Base-by-base conservation (phyloP, 1,140 invertebrate species). In the Calosoma granatense region DNA sequence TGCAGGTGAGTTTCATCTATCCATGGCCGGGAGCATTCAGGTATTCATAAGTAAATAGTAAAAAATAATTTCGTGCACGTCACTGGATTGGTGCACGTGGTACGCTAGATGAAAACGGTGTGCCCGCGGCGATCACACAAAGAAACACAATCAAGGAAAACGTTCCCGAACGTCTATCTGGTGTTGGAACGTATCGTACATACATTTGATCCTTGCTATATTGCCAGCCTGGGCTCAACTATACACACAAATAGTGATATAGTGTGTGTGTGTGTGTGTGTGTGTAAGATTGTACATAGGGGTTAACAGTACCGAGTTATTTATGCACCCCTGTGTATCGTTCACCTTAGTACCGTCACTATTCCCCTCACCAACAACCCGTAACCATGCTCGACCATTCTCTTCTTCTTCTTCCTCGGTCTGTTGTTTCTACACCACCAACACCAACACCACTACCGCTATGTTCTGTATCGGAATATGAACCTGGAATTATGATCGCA, bases 301-400 rank as follows among this genome's bases (percentile, higher is more conserved):
- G 26, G 26, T n/a, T 9, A 47, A 17, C 41, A 17, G 26, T 30
- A 17, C 15, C 3, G 17, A 47, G 41, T 47, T 47, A 47, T 47
- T 47, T 47, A 47, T 47, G 41, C 41, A 47, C 41, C 41, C 41
- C 15, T 47, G 41, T 47, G 41, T 47, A 47, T 47, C 41, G 17
- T 47, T 47, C 15, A 47, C 41, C 41, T 47, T 47, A 47, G 17
- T 17, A 17, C 41, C 41, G 17, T 17, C 41, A 6, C 4, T 30
- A 30, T n/a, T n/a, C n/a, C n/a, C n/a, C n/a, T n/a, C n/a, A n/a
- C n/a, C n/a, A n/a, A n/a, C n/a, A n/a, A n/a, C n/a, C n/a, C n/a
- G n/a, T n/a, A n/a, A n/a, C n/a, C n/a, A n/a, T n/a, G n/a, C n/a
- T n/a, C n/a, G n/a, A n/a, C n/a, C n/a, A n/a, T n/a, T 36, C 26